Conservation (phyloP, 2,797 vertebrate species). For the Cichlasoma orientale region DNA sequence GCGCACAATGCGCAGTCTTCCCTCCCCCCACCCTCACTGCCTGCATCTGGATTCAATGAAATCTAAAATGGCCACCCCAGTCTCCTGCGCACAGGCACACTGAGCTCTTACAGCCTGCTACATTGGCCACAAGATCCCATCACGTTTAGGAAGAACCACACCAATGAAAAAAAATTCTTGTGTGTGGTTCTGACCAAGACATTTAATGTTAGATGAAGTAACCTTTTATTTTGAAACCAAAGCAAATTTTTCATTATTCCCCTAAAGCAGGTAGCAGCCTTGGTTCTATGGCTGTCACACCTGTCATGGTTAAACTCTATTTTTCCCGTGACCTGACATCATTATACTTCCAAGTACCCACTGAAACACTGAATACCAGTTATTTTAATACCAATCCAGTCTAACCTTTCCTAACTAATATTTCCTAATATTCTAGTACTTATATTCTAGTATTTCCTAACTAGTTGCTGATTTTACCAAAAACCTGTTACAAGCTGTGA, state of each 20-base stretch:
- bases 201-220: neutral
- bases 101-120: slow-evolving; percentile 25
- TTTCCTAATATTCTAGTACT: neutral
- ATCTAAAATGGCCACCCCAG: slow-evolving; percentile 80
- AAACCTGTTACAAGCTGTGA: neutral
- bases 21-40: slow-evolving; percentile 58
- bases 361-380: neutral
- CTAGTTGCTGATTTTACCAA: neutral
- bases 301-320: neutral
- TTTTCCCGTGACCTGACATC: neutral
- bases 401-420: neutral
- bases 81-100: slow-evolving; percentile 57
- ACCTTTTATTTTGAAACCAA: neutral
- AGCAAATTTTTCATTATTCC: neutral
- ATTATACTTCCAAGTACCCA: no score
- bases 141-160: slow-evolving; percentile 7
- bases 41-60: slow-evolving; percentile 76
- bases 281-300: neutral
- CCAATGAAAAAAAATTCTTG: neutral
- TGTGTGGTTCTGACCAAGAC: neutral
- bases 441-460: neutral
- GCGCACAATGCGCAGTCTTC: slow-evolving; percentile 59
- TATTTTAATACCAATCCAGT: neutral
- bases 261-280: neutral
- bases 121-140: slow-evolving; percentile 21